Base-by-base conservation (phyloP, 2,888 invertebrate genomes). In the Fragum sueziense region DNA sequence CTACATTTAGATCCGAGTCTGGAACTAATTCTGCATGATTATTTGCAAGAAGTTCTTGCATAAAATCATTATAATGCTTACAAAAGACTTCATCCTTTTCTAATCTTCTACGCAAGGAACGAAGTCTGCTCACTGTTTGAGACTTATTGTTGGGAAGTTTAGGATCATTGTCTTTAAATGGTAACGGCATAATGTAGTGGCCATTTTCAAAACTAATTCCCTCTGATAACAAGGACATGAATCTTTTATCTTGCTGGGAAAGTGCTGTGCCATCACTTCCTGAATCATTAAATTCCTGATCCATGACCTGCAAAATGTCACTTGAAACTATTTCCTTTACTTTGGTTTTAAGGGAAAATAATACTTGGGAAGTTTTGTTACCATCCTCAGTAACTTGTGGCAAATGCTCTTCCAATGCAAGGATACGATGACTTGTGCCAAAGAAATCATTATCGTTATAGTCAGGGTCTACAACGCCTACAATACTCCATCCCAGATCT, bases 401-500 rank as follows among this genome's bases (percentile, higher is more conserved):
- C 7, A 37, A 14, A 37, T 37, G 37, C 7, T 9, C 37, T 37
- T 37, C 37, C 6, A 6, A 37, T 37, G 37, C 14, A 6, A 37
- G 37, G 7, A 37, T 61, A 51, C 69, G 72, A 69, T 79, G 79
- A 51, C 79, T 71, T 14, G 61, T 7, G 9, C 74, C 79, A 59
- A 75, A 59, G 11, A 14, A 31, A n/a, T 29, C 22, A 34, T 51
- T 17, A 0, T 7, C 4, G 17, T 17, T 27, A 71, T 34, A n/a
- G 17, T 20, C 27, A 33, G n/a, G n/a, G n/a, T 59, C 61, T 34
- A 70, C 37, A 9, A 74, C 34, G 3, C 84, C 84, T 14, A 81
- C 80, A 14, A 84, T 74, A 31, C 79, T 61, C 85, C 85, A 85
- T 29, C 82, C 85, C 14, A 87, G 72, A 47, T 80, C 80, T 9